phyloP scores from a whole-genome alignment of 64 coral and sea anemone species.

The Trachythela sp. region DNA sequence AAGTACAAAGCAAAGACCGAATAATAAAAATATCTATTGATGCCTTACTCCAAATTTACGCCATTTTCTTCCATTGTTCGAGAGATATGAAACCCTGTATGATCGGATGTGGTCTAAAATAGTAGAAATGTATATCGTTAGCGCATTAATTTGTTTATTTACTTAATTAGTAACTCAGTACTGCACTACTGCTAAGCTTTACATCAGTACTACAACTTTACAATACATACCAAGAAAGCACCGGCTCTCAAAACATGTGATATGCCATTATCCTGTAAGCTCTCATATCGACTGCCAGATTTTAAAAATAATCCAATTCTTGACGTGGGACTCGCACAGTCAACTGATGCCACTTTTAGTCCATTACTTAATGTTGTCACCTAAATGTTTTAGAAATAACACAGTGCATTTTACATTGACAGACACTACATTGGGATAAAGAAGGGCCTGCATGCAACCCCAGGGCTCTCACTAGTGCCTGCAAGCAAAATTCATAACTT shows the following conservation, averaged over 20 bases:
- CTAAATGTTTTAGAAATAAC: background rate
- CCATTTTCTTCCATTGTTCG: constrained; percentile 90
- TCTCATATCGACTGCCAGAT: constrained; percentile 93
- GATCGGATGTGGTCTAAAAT: constrained; percentile 69
- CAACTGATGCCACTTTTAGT: constrained; percentile 76
- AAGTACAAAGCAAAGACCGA: too few species aligned
- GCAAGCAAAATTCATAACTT: too few species aligned
- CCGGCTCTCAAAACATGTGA: constrained; percentile 75
- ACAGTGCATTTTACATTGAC: too few species aligned
- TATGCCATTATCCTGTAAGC: constrained; percentile 57
- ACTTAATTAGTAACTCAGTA: too few species aligned
- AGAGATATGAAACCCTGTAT: constrained; percentile 81
- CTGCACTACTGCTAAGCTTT: too few species aligned
- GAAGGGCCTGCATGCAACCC: too few species aligned
- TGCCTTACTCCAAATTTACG: constrained; percentile 84
- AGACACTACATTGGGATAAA: too few species aligned
- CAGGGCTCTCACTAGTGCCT: too few species aligned
- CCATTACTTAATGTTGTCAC: constrained; percentile 64
- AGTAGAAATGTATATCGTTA: background rate
- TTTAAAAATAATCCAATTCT: constrained; percentile 82
- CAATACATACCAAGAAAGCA: constrained; percentile 79
- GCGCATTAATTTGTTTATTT: background rate
- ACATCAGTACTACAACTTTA: too few species aligned
- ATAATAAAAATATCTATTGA: background rate
- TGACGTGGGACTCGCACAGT: constrained; percentile 60